A percentile compares a stretch with the other conserved stretches of the same genome.
Conservation (phyloP, 2,797 vertebrate genomes). For the Potorous gilbertii region DNA sequence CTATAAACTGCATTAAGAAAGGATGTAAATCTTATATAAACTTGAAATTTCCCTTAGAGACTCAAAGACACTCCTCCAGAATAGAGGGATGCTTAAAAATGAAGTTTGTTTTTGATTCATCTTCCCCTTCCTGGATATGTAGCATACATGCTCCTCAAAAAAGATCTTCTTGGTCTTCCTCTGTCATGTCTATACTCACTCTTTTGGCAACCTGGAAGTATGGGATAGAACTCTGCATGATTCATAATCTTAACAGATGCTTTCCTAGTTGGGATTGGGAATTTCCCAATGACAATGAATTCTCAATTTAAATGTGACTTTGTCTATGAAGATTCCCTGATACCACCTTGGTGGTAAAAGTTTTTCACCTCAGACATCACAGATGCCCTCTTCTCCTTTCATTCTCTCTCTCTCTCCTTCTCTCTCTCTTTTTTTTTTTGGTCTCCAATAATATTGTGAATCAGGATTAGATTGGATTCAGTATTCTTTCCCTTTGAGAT, state of each 20-base stretch:
- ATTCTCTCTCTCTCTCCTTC: no score
- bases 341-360: neutral
- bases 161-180: neutral
- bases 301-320: neutral
- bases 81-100: no score
- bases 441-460: neutral
- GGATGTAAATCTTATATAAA: neutral
- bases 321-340: neutral
- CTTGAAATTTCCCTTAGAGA: neutral
- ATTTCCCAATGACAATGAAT: neutral
- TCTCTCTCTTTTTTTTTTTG: no score
- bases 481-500: neutral
- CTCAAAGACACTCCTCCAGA: neutral
- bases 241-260: neutral
- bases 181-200: neutral
- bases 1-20: neutral
- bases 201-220: neutral
- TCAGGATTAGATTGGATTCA: neutral
- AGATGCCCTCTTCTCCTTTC: neutral
- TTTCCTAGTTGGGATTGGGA: neutral
- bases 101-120: neutral
- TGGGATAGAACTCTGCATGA: neutral
- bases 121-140: neutral
- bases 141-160: neutral
- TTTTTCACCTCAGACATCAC: neutral